Percentiles rank a stretch among this genome's conserved stretches.
Conservation (phyloP, 2,888 invertebrate species). For the Crioceris asparagi region DNA sequence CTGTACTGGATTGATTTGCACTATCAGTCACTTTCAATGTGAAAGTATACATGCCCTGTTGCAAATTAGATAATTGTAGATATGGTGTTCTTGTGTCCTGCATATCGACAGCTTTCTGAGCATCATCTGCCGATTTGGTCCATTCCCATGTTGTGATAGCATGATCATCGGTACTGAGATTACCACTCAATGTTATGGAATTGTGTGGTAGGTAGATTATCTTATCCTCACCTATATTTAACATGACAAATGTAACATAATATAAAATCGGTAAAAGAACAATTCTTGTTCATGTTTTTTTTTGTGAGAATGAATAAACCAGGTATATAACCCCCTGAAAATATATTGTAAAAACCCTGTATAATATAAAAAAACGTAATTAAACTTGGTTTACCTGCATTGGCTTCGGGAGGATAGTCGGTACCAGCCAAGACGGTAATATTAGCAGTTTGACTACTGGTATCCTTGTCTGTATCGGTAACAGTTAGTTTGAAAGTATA, state of each 20-base stretch:
- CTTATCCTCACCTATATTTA: slow-evolving; percentile 68
- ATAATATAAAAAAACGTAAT: too few species aligned
- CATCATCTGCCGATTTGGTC: slow-evolving; percentile 82
- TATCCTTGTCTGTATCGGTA: slow-evolving; percentile 80
- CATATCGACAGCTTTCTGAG: slow-evolving; percentile 89
- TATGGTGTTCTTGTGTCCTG: slow-evolving; percentile 88
- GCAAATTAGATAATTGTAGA: slow-evolving; percentile 74
- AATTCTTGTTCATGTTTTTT: neutral
- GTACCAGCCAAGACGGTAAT: slow-evolving; percentile 83
- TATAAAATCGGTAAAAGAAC: too few species aligned
- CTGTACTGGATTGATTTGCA: slow-evolving; percentile 76
- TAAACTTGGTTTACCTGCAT: slow-evolving; percentile 64
- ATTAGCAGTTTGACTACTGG: slow-evolving; percentile 76
- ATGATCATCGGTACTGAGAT: slow-evolving; percentile 84
- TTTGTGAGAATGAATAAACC: neutral
- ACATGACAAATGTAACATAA: too few species aligned
- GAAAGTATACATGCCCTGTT: slow-evolving; percentile 91
- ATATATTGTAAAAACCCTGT: too few species aligned
- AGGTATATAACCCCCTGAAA: too few species aligned
- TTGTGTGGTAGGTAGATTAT: slow-evolving; percentile 86
- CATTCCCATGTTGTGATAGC: slow-evolving; percentile 92
- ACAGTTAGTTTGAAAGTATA: slow-evolving; percentile 86
- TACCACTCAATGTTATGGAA: slow-evolving; percentile 77
- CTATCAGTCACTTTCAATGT: slow-evolving; percentile 87
- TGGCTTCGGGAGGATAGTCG: slow-evolving; percentile 92